phyloP scores from a whole-genome alignment of 2,888 invertebrate genomes.

The Steinernema hermaphroditum region DNA sequence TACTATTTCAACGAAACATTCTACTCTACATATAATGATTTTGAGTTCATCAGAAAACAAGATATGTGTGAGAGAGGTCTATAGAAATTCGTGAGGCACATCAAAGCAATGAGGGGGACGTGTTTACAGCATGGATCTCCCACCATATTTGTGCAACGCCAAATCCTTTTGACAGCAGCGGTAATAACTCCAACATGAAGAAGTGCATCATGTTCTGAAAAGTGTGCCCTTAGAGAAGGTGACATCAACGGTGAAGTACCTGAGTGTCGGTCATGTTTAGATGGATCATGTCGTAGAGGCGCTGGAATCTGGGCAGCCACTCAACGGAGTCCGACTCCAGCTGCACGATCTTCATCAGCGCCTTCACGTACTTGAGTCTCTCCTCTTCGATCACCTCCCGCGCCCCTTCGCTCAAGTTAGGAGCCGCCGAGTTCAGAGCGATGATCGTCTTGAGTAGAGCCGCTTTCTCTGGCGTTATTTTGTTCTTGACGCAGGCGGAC shows the following conservation, averaged over 20 bases:
- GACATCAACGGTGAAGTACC: too few relatives aligned
- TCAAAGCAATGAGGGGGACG: too few relatives aligned
- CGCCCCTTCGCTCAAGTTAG: background rate
- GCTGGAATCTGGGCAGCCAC: background rate
- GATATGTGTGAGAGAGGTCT: too few relatives aligned
- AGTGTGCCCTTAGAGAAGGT: too few relatives aligned
- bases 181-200: background rate
- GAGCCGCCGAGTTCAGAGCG: constrained; percentile 15
- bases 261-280: background rate
- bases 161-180: background rate
- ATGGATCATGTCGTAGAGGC: background rate
- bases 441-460: background rate
- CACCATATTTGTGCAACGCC: too few relatives aligned
- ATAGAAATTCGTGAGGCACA: too few relatives aligned
- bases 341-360: background rate
- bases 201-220: too few relatives aligned
- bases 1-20: too few relatives aligned
- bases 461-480: background rate
- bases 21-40: too few relatives aligned
- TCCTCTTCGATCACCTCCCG: background rate
- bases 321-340: background rate
- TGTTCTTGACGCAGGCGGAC: background rate
- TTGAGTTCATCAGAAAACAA: too few relatives aligned
- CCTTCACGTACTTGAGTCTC: background rate
- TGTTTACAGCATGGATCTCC: too few relatives aligned